Base-by-base conservation (phyloP, 2,888 invertebrate species). In the Adelognathus sp. region DNA sequence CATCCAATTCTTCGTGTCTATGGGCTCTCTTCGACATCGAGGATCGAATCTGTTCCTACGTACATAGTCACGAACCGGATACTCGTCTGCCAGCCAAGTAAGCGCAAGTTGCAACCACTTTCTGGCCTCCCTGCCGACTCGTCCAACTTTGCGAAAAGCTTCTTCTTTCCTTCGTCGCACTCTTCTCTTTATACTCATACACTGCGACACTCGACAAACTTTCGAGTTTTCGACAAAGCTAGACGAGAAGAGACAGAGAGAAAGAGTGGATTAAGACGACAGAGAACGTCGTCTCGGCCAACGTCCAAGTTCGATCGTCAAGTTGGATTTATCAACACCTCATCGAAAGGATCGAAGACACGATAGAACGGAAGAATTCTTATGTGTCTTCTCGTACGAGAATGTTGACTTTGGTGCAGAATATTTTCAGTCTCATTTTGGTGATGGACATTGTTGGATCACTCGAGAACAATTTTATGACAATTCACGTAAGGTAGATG, bases 81-180 rank as follows among this genome's bases (percentile, higher is more conserved):
- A 29, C 21, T 24, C 14, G 11, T 29, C 11, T 31, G 16, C 29
- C 21, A 9, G 33, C 24, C 18, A 33, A 61, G 24, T 60, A 50
- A 77, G 24, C 67, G 21, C 39, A 24, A 21, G 46, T 14, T 16
- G 41, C 41, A 21, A 16, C 63, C 39, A 46, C 44, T 63, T 46
- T 63, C 46, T n/a, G 60, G 50, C 39, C 71, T 60, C 46, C 16
- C 33, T 41, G 11, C 41, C 29, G 36, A 14, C 46, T 63, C 31
- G 24, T 69, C 63, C 29, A 77, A 67, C 72, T 77, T 67, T 61
- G 63, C 9, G 33, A 72, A 72, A n/a, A 77, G 44, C 44, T 52
- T 61, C 27, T 31, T 21, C 60, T 21, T 11, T 46, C 24, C 58
- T 52, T 60, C 66, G 41, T 18, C 50, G 33, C 56, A 41, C 18